Evolutionary conservation across 1,140 invertebrate species (phyloP), one percentile per base, ranked within the genome.

Genomic region (Antheraea mylitta): DNA sequence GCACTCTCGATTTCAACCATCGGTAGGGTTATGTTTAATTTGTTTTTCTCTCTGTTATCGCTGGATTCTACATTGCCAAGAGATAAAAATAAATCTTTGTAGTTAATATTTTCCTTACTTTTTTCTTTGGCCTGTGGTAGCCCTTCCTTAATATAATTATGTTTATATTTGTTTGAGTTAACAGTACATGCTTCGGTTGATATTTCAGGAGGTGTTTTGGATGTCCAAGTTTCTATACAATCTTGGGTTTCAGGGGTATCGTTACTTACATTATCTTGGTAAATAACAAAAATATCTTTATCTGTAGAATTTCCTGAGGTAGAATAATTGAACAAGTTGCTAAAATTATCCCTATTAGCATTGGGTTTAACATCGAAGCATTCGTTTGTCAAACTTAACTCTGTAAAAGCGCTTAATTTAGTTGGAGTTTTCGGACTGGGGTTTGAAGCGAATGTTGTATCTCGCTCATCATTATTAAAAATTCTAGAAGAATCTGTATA

Each of bases 271-370:
- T 77, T 87, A 45, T 88, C 86, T 69, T 78, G 80, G 58, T 81
- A 86, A 60, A 86, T 86, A 59, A 86, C 68, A 73, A 86, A 85
- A 58, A 88, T 76, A 73, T 85, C 82, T 67, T 82, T 82, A 53
- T 86, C 80, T 66, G 73, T 68, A n/a, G 75, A 78, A 60, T 72
- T 69, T 42, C 61, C 38, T n/a, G 75, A 80, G 13, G 64, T 53
- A 48, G 72, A 69, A 53, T 53, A 53, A 16, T 16, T 53, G 11
- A 53, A 53, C 11, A 53, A 53, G 45, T 53, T 19, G 59, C 36
- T 8, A 18, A 53, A 18, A 66, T 38, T 16, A 59, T 30, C 8
- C n/a, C 13, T 7, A 36, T 65, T 13, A 53, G 2, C 10, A n/a
- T 63, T 37, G 8, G 6, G 19, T 42, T 70, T 60, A 42, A 45